Conservation (phyloP, 2,113 vertebrate genomes). For the Nanorana parkeri region DNA sequence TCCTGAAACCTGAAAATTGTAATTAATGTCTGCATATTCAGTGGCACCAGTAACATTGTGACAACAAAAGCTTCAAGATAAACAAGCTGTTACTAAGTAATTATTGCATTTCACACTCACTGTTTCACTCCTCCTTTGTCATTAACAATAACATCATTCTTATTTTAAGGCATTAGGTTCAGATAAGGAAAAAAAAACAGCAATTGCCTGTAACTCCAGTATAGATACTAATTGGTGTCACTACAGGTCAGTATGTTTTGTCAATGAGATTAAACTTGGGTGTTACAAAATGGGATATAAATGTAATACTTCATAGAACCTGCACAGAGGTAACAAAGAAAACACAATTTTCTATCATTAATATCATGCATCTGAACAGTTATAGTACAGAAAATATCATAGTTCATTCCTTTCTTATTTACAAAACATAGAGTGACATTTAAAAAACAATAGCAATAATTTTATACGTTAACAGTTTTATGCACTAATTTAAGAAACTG, state of each 20-base stretch:
- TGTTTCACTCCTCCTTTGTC: slow-evolving; percentile 6
- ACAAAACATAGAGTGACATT: no score
- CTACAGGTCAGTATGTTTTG: slow-evolving; percentile 39
- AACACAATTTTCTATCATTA: background rate
- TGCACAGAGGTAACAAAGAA: background rate
- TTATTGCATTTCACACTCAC: slow-evolving; percentile 51
- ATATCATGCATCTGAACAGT: background rate
- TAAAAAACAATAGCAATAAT: no score
- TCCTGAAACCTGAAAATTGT: slow-evolving; percentile 13
- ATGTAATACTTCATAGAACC: background rate
- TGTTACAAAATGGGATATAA: slow-evolving; percentile 12
- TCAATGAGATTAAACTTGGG: slow-evolving; percentile 22
- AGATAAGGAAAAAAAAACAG: background rate
- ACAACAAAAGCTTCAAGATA: slow-evolving; percentile 40
- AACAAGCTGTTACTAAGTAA: slow-evolving; percentile 53
- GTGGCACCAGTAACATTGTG: slow-evolving; percentile 21
- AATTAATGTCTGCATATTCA: slow-evolving; percentile 46
- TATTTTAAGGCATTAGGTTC: slow-evolving; percentile 37
- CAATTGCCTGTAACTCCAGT: background rate
- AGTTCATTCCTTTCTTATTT: no score
- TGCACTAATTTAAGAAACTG: no score
- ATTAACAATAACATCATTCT: slow-evolving; percentile 48
- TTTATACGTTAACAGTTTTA: no score
- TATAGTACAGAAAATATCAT: no score
- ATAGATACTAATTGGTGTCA: slow-evolving; percentile 43